Evolutionary conservation across 2,113 vertebrate species (phyloP).

Genomic region (Vulpes lagopus): DNA sequence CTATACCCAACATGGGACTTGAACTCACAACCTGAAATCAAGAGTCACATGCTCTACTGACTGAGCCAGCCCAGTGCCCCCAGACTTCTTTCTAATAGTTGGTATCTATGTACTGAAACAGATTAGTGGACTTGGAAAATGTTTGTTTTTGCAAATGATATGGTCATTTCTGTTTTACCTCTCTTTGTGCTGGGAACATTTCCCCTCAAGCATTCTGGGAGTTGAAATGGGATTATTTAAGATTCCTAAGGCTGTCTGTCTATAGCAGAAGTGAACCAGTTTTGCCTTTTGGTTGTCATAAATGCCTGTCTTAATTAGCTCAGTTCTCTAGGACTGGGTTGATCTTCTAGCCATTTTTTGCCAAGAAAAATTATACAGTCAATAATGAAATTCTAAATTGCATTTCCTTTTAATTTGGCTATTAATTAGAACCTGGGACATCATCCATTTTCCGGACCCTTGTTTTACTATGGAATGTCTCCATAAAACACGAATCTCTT

Average conservation of each 20-base stretch:
- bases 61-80: background rate
- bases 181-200: fast-evolving
- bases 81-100: background rate
- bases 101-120: background rate
- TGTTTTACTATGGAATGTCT: background rate
- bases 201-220: background rate
- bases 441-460: background rate
- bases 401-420: constrained; percentile 53
- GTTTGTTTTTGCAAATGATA: constrained; percentile 21
- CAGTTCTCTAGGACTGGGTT: background rate
- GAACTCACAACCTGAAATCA: background rate
- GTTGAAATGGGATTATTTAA: constrained; percentile 9
- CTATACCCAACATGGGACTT: background rate
- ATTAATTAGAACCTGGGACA: constrained; percentile 27
- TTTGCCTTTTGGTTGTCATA: constrained; percentile 41
- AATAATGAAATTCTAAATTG: constrained; percentile 55
- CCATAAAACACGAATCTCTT: background rate
- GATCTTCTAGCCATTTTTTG: constrained; percentile 47
- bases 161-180: background rate
- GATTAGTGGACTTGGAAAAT: constrained; percentile 32
- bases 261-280: constrained; percentile 28
- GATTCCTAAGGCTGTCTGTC: background rate
- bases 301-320: constrained; percentile 47
- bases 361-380: constrained; percentile 33
- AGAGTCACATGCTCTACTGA: background rate